Conservation (phyloP, 2,113 vertebrate genomes). For the human (Homo sapiens) region DNA sequence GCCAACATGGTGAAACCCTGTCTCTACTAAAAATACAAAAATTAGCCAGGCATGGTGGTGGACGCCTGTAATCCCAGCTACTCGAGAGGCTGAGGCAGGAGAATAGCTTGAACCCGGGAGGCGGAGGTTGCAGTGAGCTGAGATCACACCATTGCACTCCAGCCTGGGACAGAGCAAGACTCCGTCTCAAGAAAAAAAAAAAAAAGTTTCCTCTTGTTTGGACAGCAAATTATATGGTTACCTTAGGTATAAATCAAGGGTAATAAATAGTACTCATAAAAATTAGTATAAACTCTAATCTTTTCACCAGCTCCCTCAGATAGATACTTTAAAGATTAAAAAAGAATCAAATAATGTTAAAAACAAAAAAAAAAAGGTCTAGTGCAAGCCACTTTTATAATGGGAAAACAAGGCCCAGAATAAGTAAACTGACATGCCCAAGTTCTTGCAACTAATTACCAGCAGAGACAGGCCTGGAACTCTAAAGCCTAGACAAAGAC, state of each 20-base stretch:
- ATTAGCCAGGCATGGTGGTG: too few relatives aligned
- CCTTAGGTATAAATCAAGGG: conserved; percentile 17
- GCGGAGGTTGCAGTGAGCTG: too few relatives aligned
- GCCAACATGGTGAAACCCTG: too few relatives aligned
- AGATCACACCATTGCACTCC: too few relatives aligned
- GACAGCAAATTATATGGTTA: conserved; percentile 27
- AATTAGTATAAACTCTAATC: conserved; percentile 41
- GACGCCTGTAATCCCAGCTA: too few relatives aligned
- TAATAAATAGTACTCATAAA: conserved; percentile 30
- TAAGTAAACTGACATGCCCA: background rate
- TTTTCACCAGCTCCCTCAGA: conserved; percentile 8
- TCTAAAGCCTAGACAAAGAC: background rate
- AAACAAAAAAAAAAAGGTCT: conserved; percentile 40
- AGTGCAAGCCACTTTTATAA: conserved; percentile 44
- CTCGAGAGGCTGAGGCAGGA: too few relatives aligned
- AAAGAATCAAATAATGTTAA: conserved; percentile 1
- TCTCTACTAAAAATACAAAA: too few relatives aligned
- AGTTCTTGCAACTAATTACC: background rate
- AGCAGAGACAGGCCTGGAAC: background rate
- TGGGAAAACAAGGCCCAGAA: background rate
- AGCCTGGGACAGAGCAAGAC: too few relatives aligned
- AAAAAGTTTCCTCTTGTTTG: conserved; percentile 29
- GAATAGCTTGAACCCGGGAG: too few relatives aligned
- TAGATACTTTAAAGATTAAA: conserved; percentile 32
- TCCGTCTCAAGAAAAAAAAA: too few relatives aligned